phyloP scores from a whole-genome alignment of 2,113 vertebrate genomes.

The Zosterops borbonicus region DNA sequence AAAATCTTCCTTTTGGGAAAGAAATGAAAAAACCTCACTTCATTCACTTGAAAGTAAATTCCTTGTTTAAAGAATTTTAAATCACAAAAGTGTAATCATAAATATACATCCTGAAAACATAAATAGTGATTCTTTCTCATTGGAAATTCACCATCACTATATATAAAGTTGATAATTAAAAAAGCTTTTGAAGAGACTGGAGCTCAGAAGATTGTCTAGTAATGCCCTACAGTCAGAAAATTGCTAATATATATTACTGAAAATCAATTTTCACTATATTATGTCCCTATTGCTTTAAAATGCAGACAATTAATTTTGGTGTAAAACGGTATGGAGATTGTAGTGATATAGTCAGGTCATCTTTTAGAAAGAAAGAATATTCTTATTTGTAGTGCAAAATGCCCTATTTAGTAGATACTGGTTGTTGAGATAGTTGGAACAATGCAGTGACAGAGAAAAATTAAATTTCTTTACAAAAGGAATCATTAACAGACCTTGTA shows the following conservation, averaged over 20 bases:
- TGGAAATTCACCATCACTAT: background rate
- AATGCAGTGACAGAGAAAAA: background rate
- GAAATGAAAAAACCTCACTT: rapidly evolving
- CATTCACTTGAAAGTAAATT: background rate
- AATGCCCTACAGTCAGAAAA: background rate
- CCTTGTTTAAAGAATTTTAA: background rate
- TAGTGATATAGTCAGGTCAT: background rate
- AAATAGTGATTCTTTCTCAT: background rate
- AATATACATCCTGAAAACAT: background rate
- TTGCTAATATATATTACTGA: background rate
- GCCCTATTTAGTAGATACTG: background rate
- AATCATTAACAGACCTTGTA: background rate
- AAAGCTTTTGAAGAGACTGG: background rate
- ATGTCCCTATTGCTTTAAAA: background rate
- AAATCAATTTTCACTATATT: background rate
- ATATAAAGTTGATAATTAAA: background rate
- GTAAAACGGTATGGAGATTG: background rate
- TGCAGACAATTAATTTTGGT: background rate
- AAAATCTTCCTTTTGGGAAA: background rate
- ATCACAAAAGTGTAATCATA: background rate
- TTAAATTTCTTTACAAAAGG: background rate
- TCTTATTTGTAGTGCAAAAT: background rate
- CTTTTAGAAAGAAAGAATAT: background rate
- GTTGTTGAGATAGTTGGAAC: background rate
- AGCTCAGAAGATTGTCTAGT: background rate